These are phyloP conservation scores for Pseudomyrmex flavicornis DNA, from an alignment of 1,140 invertebrate genomes.

Conservation along the genomic window DNA sequence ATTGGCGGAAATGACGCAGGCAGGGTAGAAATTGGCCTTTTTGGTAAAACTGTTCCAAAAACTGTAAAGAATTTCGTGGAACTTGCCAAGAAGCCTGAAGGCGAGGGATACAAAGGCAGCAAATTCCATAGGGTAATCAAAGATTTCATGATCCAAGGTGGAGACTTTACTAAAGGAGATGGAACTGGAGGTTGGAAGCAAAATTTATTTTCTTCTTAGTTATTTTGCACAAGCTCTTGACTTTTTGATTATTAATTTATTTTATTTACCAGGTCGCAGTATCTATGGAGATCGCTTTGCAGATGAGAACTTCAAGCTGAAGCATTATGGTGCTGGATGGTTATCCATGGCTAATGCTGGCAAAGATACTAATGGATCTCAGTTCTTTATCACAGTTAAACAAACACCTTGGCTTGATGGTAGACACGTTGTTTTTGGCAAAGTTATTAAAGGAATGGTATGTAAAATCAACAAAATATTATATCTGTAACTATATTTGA, in stretches of 20 bases:
- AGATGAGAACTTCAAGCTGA: constrained; percentile 99
- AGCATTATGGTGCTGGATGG: constrained; percentile 98
- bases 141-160: constrained; percentile 98
- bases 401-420: constrained; percentile 98
- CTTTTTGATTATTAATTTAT: constrained; percentile 44
- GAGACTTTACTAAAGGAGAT: constrained; percentile 96
- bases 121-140: constrained; percentile 97
- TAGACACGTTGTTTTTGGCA: constrained; percentile 98
- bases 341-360: constrained; percentile 98
- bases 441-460: constrained; percentile 96
- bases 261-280: constrained; percentile 89
- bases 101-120: constrained; percentile 95
- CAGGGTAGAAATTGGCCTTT: constrained; percentile 95
- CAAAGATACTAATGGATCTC: constrained; percentile 98
- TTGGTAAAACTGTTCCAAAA: constrained; percentile 98
- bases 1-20: constrained; percentile 93
- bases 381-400: constrained; percentile 98
- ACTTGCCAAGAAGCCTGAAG: constrained; percentile 91
- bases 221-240: not conserved
- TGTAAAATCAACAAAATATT: constrained; percentile 62
- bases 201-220: not conserved
- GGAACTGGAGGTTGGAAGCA: constrained; percentile 92
- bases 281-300: constrained; percentile 97
- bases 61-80: constrained; percentile 97
- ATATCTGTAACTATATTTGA: no score